Base-by-base conservation (phyloP, 2,888 invertebrate species). In the Candidula unifasciata region DNA sequence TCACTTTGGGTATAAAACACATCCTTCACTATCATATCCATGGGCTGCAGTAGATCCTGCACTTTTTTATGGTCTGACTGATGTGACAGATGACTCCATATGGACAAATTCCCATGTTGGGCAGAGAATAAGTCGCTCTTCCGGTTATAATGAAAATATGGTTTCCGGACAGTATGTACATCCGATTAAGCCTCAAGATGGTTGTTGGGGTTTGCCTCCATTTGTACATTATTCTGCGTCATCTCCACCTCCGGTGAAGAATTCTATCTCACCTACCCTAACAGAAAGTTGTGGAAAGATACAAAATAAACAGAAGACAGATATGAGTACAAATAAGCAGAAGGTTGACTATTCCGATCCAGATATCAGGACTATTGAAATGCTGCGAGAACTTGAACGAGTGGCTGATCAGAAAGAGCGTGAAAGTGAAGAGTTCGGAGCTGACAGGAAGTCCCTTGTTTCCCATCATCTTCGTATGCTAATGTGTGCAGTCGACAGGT, bases 391-490 rank as follows among this genome's bases (percentile, higher is more conserved):
- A 24, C 77, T 85, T 18, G 85, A 85, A 44, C 81, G 85, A 69
- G 85, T 85, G 37, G 85, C 85, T 30, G 85, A 85, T 66, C 77
- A 83, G 54, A 84, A 79, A 52, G 85, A 85, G 33, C 69, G n/a
- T 64, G 81, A 84, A 52, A 60, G 35, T 37, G 81, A 81, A 18
- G 84, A 66, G 6, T 76, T 64, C 60, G 69, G 81, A 30, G 13
- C 54, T 69, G 85, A 85, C 33, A 81, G 78, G 27, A 81, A 85
- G 69, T 80, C 81, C 10, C 81, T 85, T 57, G 85, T 85, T 6
- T 85, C 85, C 10, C 85, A 85, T 60, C 85, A 85, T 68, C 78
- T 85, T 64, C 76, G 85, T 16, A 85, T 85, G 85, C 71, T 85
- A 2, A 85, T 85, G 85, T 85, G 85, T 81, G 85, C 85, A 13